These are phyloP conservation scores for Cisticola juncidis DNA, from an alignment of 2,113 vertebrate genomes.

Conservation along the genomic window DNA sequence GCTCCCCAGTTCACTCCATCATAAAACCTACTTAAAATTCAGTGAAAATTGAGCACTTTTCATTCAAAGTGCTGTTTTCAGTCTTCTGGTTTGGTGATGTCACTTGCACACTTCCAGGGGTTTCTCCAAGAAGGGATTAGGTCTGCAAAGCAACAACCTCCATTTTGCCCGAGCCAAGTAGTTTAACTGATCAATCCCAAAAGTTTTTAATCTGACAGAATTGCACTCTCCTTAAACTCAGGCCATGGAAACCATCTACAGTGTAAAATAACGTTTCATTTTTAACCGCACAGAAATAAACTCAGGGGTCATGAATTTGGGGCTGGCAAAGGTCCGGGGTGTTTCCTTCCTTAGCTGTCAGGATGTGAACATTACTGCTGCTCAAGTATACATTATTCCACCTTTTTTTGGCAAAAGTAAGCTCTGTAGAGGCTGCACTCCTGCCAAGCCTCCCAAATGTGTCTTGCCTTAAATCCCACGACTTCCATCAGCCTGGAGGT, in stretches of 20 bases:
- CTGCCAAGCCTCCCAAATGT: accelerated
- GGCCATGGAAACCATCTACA: background rate
- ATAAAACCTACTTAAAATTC: background rate
- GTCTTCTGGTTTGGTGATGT: background rate
- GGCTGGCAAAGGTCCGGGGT: background rate
- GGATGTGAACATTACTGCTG: background rate
- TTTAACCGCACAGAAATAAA: background rate
- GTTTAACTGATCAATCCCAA: background rate
- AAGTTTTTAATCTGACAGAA: background rate
- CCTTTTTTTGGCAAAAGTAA: background rate
- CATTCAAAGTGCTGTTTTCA: background rate
- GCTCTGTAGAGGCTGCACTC: background rate
- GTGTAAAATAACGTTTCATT: background rate
- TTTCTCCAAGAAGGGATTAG: background rate
- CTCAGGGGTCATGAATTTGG: background rate
- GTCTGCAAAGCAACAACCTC: background rate
- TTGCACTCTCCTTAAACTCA: background rate
- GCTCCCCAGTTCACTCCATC: background rate
- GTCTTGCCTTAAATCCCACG: background rate
- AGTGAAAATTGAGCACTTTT: background rate
- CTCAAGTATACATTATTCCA: background rate
- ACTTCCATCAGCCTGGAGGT: accelerated
- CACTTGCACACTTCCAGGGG: background rate
- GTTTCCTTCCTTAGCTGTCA: background rate
- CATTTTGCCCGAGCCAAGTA: background rate